Evolutionary conservation across 2,888 invertebrate species (phyloP), one percentile per base, ranked within the genome.

Genomic region (Eudasyphora cyanicolor): DNA sequence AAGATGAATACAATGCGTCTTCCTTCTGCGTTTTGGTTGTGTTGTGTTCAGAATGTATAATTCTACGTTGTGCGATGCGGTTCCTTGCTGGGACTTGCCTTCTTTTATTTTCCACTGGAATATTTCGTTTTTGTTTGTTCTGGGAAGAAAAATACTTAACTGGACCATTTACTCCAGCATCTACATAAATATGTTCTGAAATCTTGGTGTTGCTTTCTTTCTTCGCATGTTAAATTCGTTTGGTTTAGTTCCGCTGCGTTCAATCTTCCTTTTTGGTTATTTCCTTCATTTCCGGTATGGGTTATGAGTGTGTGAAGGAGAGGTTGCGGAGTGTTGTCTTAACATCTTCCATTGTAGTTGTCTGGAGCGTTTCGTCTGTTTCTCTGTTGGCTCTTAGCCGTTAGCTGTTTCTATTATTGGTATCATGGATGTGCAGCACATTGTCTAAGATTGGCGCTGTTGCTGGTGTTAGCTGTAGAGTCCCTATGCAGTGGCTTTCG

Each of bases 191-290:
- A 67, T 67, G 38, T 42, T 67, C 42, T 42, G 24, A 38, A 67
- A 67, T 67, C 67, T 21, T 67, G 67, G 38, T 67, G 42, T 42
- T 67, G 38, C 67, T 67, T 67, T 67, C 67, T 42, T 38, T 67
- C 67, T 42, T 38, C 42, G 12, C 42, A n/a, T 35, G 49, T 7
- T 35, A 54, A 62, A 71, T 60, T 71, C 51, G 76, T 70, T 67
- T 76, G 38, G 17, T 76, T 81, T 73, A 73, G 71, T 76, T 81
- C 57, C 73, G 49, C 67, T 81, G 67, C 57, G 57, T 38, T 82
- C 35, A 69, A 69, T 67, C 49, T 49, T 73, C 29, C 35, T 14
- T 49, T n/a, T 76, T 62, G 45, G 21, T 76, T 76, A 64, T 64
- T 38, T 64, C 38, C 64, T 64, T 60, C 60, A 70, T 70, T 29